These are phyloP conservation scores for Bos indicus DNA, from an alignment of 2,113 vertebrate species.

Conservation along the genomic window DNA sequence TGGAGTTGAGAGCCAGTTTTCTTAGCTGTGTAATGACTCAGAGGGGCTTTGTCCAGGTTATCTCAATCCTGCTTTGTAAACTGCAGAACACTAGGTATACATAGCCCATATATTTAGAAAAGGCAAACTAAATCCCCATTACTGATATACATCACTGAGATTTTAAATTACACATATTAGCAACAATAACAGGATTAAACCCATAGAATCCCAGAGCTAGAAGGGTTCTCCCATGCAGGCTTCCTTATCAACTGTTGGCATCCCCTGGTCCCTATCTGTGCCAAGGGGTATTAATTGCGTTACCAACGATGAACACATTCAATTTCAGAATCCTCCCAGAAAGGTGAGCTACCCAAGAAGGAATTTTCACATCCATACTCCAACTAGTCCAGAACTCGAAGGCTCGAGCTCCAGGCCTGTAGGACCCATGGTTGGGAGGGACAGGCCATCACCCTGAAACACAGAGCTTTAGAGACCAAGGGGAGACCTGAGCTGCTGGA, in stretches of 20 bases:
- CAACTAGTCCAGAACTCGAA: neutral
- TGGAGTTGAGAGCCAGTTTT: neutral
- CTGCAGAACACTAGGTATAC: neutral
- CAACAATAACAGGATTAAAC: neutral
- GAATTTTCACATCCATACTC: neutral
- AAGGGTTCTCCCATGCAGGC: neutral
- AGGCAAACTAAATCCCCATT: neutral
- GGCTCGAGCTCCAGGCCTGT: neutral
- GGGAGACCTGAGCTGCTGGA: neutral
- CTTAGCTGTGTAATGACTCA: neutral
- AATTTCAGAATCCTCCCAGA: neutral
- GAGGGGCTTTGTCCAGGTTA: neutral
- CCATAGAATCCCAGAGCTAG: neutral
- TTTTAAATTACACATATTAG: constrained; percentile 2
- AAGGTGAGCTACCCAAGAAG: neutral
- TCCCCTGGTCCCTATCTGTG: neutral
- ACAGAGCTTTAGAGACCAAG: neutral
- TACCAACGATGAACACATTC: neutral
- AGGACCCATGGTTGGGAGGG: too few species aligned
- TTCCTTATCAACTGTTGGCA: neutral
- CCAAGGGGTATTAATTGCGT: neutral
- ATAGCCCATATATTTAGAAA: neutral
- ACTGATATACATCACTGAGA: neutral
- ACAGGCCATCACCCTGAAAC: neutral
- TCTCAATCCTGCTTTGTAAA: neutral